Evolutionary conservation across 2,888 invertebrate genomes (phyloP), one percentile per base, ranked within the genome.

Genomic region (Pristionchus mayeri): DNA sequence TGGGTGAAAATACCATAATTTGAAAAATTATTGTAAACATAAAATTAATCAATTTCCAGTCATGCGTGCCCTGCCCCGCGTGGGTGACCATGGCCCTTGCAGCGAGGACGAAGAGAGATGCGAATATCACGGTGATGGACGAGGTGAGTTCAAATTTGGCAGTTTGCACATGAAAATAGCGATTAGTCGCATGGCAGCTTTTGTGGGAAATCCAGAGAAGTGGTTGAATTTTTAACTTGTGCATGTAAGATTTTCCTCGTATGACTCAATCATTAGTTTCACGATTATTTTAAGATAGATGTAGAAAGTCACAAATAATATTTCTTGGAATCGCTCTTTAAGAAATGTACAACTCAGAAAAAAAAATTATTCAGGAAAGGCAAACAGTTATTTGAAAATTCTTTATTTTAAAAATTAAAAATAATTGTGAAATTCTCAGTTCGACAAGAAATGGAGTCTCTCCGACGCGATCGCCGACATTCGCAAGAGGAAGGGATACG

Each of bases 21-120:
- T 37, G 6, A 71, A 37, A 37, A 40, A 40, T 71, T 2, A 21
- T 21, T 37, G 21, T 34, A 34, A 48, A 24, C 4, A 27, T 24
- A 52, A 6, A 44, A 44, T 44, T 44, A 13, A 13, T 44, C 13
- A 44, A 44, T 9, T 13, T 44, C n/a, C 63, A 88, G 88, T 86
- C 87, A n/a, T 91, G 91, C 84, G 90, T 90, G 21, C 91, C 91
- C 0, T 91, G 91, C 57, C 91, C 91, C 27, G 91, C 91, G 9
- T 91, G 91, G 91, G 90, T 91, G 2, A 91, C 91, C 2, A 78
- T 91, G 44, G 91, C 91, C 3, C 80, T 91, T 57, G 88, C 90
- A 0, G 89, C 89, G 57, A 84, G 91, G 57, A 90, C 88, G 80
- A 89, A 85, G 50, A 75, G 87, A 24, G 85, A 54, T 0, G n/a